Evolutionary conservation across 1,140 invertebrate species (phyloP), one percentile per base, ranked within the genome.

Genomic region (Lepidotrigona ventralis): DNA sequence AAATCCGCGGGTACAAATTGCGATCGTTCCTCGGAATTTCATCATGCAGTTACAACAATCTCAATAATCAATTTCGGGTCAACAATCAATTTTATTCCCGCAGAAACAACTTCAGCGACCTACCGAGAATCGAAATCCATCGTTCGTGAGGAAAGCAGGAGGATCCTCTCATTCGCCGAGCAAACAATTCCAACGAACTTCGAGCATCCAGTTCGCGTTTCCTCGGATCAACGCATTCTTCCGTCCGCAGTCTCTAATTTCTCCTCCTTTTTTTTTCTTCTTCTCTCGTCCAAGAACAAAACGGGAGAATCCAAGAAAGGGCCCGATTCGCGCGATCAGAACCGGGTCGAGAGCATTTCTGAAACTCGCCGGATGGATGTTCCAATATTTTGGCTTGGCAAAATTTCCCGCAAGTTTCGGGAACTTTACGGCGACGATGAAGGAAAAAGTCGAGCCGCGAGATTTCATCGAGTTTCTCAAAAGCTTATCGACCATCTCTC

Each of bases 391-490:
- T 11, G 23, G 23, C 39, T 29, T 60, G 39, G 73, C 15, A 19
- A 56, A 58, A 69, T 77, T 39, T 60, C 33, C 21, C n/a, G 3
- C 73, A 23, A 82, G 80, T 76, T 77, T 76, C 26, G 56, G 39
- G 39, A 79, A 56, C 33, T 71, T 58, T 33, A 9, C 23, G 19
- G 15, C 14, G 39, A n/a, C 21, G 15, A 0, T 33, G 6, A n/a
- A 17, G 46, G 0, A 82, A 82, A 82, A 81, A 81, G 72, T 76
- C 58, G 60, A 2, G n/a, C 9, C 9, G 56, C 6, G 53, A 70
- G 54, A 68, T 77, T 82, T 77, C 64, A 82, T 82, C 64, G n/a
- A 66, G 73, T 54, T 68, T 69, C 80, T 9, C 39, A 8, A 46
- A 58, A 58, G 53, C 63, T 63, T n/a, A 29, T 72, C 39, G 46